Evolutionary conservation across 2,113 vertebrate genomes (phyloP).

Genomic region (Ptychochromis oligacanthus): DNA sequence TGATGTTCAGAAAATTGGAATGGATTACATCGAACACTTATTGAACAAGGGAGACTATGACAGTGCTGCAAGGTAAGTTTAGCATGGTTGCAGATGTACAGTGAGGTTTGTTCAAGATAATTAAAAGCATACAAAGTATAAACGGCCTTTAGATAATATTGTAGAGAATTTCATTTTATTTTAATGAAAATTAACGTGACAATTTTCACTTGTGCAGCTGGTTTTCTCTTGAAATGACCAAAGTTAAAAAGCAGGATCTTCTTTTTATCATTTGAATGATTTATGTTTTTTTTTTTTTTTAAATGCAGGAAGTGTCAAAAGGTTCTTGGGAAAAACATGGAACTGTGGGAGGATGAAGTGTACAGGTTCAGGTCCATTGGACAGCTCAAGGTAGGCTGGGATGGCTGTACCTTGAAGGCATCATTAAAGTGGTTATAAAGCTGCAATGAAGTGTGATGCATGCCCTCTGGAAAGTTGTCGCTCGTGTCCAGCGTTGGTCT

Average conservation of each 20-base stretch:
- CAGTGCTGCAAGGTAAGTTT: slow-evolving; percentile 87
- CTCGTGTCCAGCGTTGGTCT: not conserved
- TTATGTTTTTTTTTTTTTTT: slow-evolving; percentile 28
- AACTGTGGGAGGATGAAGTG: slow-evolving; percentile 98
- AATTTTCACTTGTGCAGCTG: not conserved
- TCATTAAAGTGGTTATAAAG: not conserved
- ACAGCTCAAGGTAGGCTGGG: slow-evolving; percentile 89
- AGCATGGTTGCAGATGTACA: not conserved
- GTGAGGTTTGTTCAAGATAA: not conserved
- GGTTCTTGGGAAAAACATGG: slow-evolving; percentile 98
- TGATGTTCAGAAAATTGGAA: slow-evolving; percentile 96
- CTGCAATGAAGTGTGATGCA: not conserved
- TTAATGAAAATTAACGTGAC: not conserved
- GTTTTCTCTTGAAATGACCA: not conserved
- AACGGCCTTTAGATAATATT: not conserved
- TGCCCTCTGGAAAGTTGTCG: not conserved
- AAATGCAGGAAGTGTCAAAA: slow-evolving; percentile 94
- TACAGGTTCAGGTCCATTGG: slow-evolving; percentile 98
- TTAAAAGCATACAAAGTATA: not conserved
- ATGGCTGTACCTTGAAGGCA: not conserved
- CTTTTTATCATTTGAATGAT: not conserved
- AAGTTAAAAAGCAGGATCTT: not conserved
- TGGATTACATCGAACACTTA: slow-evolving; percentile 94
- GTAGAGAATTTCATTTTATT: not conserved
- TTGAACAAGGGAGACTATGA: slow-evolving; percentile 92